phyloP scores from a whole-genome alignment of 2,797 vertebrate species.

The Ptychadena robeensis region DNA sequence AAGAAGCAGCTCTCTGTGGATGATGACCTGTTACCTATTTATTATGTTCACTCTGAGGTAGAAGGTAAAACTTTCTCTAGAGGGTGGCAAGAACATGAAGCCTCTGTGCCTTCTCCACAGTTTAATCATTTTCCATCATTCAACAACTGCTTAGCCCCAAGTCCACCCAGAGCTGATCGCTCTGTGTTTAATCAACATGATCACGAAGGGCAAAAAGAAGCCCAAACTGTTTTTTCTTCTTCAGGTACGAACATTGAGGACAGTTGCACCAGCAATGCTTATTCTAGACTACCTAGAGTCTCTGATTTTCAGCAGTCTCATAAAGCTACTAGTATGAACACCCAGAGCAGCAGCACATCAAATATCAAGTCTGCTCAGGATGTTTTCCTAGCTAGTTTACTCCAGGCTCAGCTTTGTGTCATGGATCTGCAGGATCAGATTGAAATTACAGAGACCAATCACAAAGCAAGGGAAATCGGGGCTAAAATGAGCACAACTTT shows the following conservation, averaged over 20 bases:
- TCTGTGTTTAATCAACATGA: not conserved
- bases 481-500: not conserved
- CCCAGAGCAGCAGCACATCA: not conserved
- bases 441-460: conserved; percentile 56
- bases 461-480: too few species aligned
- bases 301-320: not conserved
- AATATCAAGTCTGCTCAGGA: conserved; percentile 60
- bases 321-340: not conserved
- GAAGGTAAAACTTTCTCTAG: not conserved
- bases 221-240: not conserved
- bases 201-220: not conserved
- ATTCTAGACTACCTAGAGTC: not conserved
- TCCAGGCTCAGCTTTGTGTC: conserved; percentile 72
- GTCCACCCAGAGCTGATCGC: not conserved
- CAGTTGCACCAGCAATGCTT: not conserved
- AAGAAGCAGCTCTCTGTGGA: conserved; percentile 52
- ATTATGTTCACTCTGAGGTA: conserved; percentile 14
- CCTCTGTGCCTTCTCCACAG: not conserved
- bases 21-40: conserved; percentile 43
- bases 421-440: conserved; percentile 72
- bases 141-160: not conserved
- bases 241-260: conserved; percentile 11
- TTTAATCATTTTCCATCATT: not conserved
- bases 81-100: not conserved
- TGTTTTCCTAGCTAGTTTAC: conserved; percentile 70